phyloP scores from a whole-genome alignment of 2,113 vertebrate species.

The Urocynchramus pylzowi region DNA sequence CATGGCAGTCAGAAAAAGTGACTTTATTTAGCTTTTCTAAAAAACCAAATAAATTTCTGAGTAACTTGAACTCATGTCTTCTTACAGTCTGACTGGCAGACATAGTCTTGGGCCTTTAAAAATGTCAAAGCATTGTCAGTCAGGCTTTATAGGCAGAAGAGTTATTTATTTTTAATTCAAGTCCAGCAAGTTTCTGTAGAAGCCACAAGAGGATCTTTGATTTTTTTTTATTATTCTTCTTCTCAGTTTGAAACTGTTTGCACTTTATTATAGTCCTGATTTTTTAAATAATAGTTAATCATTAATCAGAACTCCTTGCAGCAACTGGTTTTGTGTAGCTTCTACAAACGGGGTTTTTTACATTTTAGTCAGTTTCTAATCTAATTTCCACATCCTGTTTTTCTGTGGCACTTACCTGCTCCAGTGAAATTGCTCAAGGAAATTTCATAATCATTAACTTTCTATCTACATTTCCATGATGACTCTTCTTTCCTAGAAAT shows the following conservation, averaged over 20 bases:
- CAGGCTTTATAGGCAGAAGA: background rate
- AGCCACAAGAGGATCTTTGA: background rate
- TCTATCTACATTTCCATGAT: background rate
- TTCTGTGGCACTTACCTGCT: background rate
- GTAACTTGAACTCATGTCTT: background rate
- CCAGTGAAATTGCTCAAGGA: background rate
- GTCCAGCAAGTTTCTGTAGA: background rate
- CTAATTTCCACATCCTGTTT: constrained; percentile 38
- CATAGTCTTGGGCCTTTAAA: background rate
- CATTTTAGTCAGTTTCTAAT: constrained; percentile 13
- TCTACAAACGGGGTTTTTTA: background rate
- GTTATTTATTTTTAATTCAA: background rate
- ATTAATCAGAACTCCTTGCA: background rate
- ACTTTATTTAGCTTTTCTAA: background rate
- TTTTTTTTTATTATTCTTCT: background rate
- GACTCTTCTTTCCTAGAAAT: background rate
- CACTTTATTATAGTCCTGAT: background rate
- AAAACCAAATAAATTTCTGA: background rate
- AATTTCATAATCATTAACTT: constrained; percentile 13
- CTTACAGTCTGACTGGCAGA: background rate
- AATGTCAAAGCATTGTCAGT: background rate
- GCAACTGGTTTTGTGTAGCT: background rate
- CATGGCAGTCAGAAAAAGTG: background rate
- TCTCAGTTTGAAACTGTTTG: background rate
- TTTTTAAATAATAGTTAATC: background rate